Evolutionary conservation across 2,888 invertebrate genomes (phyloP).

Genomic region (Parasteatoda lunata): DNA sequence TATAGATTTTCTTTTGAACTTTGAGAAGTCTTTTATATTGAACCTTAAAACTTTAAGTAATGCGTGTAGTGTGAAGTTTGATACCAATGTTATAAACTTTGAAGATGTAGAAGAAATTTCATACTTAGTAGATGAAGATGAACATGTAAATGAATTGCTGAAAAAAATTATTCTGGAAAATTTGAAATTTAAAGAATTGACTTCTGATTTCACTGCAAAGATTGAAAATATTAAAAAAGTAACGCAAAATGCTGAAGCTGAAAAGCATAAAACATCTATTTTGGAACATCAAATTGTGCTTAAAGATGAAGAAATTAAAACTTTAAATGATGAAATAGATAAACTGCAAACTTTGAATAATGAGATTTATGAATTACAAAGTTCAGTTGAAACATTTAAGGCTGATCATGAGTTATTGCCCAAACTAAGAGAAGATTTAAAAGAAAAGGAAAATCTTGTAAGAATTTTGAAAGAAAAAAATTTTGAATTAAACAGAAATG

Average conservation of each 20-base stretch:
- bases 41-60: conserved; percentile 9
- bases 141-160: conserved; percentile 6
- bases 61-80: conserved; percentile 9
- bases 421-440: neutral
- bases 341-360: conserved; percentile 4
- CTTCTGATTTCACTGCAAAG: neutral
- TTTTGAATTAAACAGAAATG: no score
- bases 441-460: neutral
- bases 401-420: neutral
- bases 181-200: conserved; percentile 13
- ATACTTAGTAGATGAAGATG: neutral
- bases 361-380: conserved; percentile 8
- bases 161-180: neutral
- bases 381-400: neutral
- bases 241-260: conserved; percentile 1
- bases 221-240: neutral
- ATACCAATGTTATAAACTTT: neutral
- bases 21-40: neutral
- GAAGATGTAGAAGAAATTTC: neutral
- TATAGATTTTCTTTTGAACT: neutral
- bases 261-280: neutral
- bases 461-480: neutral
- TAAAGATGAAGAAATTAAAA: conserved; percentile 10
- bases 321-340: neutral
- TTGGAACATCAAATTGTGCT: conserved; percentile 7